Percentiles rank a stretch among this genome's conserved stretches.
These are phyloP conservation scores for Australoheros facetus DNA, from an alignment of 2,797 vertebrate genomes.

Conservation along the genomic window DNA sequence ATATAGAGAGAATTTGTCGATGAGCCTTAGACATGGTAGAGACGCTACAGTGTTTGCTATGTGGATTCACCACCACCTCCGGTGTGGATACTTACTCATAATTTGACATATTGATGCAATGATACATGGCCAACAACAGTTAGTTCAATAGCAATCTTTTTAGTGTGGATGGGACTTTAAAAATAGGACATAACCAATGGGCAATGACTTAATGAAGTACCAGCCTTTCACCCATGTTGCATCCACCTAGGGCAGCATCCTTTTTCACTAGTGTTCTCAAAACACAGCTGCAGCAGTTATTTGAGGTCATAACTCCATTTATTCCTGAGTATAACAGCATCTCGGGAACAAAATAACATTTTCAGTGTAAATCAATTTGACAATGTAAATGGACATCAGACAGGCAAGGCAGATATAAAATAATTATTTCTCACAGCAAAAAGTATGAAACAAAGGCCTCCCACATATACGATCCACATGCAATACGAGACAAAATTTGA, in stretches of 20 bases:
- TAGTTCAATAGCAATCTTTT: slow-evolving; percentile 11
- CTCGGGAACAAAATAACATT: not conserved
- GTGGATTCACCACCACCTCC: slow-evolving; percentile 12
- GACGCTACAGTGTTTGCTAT: slow-evolving; percentile 25
- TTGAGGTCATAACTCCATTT: not conserved
- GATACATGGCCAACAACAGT: slow-evolving; percentile 26
- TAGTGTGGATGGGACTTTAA: slow-evolving; percentile 26
- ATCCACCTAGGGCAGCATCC: slow-evolving; percentile 12
- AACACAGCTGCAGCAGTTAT: slow-evolving; percentile 21
- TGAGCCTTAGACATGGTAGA: slow-evolving; percentile 26
- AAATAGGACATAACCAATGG: slow-evolving; percentile 56
- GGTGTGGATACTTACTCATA: slow-evolving; percentile 19
- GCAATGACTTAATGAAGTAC: slow-evolving; percentile 43
- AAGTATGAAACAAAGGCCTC: not conserved
- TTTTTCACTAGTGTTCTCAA: slow-evolving; percentile 10
- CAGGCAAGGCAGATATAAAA: not conserved
- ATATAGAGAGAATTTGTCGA: slow-evolving; percentile 53
- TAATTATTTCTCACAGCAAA: not conserved
- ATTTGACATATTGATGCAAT: slow-evolving; percentile 36
- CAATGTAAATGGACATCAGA: not conserved
- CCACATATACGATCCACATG: not conserved
- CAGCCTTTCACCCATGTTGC: slow-evolving; percentile 36
- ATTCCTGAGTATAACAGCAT: not conserved
- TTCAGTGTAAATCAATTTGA: not conserved
- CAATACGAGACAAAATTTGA: not conserved